A percentile compares a stretch with the other conserved stretches of the same genome.
Evolutionary conservation across 2,888 invertebrate species (phyloP).

Genomic region (Aelia acuminata): DNA sequence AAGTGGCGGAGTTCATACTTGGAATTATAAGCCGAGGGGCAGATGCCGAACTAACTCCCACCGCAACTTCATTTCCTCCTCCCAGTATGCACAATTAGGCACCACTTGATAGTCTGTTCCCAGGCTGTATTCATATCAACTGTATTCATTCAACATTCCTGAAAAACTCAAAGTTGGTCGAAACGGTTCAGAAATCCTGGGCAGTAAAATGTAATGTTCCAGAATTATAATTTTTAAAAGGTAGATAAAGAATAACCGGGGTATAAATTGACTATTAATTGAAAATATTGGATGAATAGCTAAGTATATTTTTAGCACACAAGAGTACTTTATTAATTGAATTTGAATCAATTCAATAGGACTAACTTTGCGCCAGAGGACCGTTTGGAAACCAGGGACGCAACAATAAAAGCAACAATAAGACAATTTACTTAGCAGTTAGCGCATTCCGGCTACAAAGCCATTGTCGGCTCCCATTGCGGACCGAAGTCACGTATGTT

Average conservation of each 20-base stretch:
- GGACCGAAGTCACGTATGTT: conserved; percentile 43
- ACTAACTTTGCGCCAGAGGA: not conserved
- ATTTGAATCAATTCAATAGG: not conserved
- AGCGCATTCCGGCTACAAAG: conserved; percentile 28
- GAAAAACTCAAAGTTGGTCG: no score
- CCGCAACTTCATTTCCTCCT: conserved; percentile 3
- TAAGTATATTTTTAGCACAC: not conserved
- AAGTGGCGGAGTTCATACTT: not conserved
- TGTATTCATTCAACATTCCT: no score
- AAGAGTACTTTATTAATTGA: not conserved
- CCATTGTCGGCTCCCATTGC: not conserved
- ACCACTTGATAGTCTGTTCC: not conserved
- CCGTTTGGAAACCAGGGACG: not conserved
- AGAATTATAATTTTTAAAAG: no score
- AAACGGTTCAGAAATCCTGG: no score
- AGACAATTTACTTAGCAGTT: conserved; percentile 51
- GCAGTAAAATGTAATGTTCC: no score
- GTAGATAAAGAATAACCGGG: no score
- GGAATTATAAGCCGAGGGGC: not conserved
- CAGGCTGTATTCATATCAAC: no score
- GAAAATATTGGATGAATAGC: not conserved
- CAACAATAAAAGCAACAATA: conserved; percentile 36
- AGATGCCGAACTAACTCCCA: not conserved
- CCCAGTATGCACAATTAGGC: not conserved
- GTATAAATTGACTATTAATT: not conserved